Evolutionary conservation across 64 coral and sea anemone genomes (phyloP).

Genomic region (Pocillopora verrucosa): DNA sequence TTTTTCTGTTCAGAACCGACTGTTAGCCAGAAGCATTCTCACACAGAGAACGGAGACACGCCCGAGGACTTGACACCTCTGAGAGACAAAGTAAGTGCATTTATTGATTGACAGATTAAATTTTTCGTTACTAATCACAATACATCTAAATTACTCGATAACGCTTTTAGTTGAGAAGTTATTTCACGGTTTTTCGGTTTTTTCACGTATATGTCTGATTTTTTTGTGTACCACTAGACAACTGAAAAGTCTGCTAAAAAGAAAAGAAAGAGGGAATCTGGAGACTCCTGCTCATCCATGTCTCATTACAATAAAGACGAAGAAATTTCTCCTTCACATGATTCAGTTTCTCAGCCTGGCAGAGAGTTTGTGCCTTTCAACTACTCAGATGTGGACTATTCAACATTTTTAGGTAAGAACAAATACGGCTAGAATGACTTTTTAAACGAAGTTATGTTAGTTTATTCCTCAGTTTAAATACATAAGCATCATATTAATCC

Average conservation of each 20-base stretch:
- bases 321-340: not conserved
- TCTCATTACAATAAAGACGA: not conserved
- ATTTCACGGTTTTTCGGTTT: not conserved
- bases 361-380: slow-evolving; percentile 51
- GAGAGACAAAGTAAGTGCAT: not conserved
- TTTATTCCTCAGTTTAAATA: too few relatives aligned
- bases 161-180: not conserved
- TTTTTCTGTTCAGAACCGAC: not conserved
- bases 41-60: not conserved
- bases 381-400: slow-evolving; percentile 46
- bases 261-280: not conserved
- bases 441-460: too few relatives aligned
- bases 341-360: not conserved
- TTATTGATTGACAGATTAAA: too few relatives aligned
- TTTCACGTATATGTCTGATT: not conserved
- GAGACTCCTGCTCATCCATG: not conserved
- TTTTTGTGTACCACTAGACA: not conserved
- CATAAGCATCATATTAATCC: too few relatives aligned
- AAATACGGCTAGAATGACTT: not conserved
- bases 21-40: not conserved
- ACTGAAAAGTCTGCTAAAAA: not conserved
- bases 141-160: not conserved
- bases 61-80: slow-evolving; percentile 27
- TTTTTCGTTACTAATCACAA: too few relatives aligned
- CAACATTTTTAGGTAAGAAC: slow-evolving; percentile 10